phyloP scores from a whole-genome alignment of 2,797 vertebrate species.

The Oreochromis mossambicus region DNA sequence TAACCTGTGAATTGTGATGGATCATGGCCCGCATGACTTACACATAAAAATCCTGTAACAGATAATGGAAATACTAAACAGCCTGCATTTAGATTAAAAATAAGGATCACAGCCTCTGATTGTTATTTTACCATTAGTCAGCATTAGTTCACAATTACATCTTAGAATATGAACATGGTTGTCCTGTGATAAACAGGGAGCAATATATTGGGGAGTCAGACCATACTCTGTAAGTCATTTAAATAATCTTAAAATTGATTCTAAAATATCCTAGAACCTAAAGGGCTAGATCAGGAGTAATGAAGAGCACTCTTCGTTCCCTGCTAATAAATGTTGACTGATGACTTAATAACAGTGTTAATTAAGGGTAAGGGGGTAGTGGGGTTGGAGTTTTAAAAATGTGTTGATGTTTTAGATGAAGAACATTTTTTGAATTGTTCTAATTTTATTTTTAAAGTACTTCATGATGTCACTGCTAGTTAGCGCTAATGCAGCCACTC shows the following conservation, averaged over 20 bases:
- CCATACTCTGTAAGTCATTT: background rate
- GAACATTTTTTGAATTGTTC: background rate
- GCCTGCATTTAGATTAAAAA: fast-evolving
- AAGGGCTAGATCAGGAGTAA: background rate
- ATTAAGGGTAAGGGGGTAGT: background rate
- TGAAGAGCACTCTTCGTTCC: background rate
- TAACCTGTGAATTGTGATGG: background rate
- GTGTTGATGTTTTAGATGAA: background rate
- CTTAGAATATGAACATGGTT: background rate
- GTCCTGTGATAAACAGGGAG: fast-evolving
- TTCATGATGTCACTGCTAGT: background rate
- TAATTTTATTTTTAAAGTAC: background rate
- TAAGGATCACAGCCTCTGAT: background rate
- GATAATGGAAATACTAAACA: background rate
- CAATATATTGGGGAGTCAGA: background rate
- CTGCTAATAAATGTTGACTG: background rate
- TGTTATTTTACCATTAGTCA: background rate
- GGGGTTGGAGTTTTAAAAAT: background rate
- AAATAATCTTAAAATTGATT: background rate
- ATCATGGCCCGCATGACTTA: background rate
- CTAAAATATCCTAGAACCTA: background rate
- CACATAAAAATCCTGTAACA: background rate
- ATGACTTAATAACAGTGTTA: background rate
- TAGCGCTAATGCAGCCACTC: background rate
- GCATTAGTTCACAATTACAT: background rate